Evolutionary conservation across 2,113 vertebrate species (phyloP).

Genomic region (Axis porcinus): DNA sequence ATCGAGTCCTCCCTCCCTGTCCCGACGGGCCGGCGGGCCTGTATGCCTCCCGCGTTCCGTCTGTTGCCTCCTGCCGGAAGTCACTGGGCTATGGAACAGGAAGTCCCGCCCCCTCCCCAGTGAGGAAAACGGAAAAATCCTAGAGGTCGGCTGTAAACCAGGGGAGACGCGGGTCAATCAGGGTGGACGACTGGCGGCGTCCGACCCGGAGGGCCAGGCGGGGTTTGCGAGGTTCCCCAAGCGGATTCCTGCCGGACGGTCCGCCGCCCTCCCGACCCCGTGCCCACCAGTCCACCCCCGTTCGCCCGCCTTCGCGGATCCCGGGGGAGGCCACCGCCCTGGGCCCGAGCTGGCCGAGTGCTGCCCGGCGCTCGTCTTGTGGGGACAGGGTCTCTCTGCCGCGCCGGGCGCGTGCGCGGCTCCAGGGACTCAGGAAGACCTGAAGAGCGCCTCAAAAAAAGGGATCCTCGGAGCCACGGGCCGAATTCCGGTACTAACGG

Average conservation of each 20-base stretch:
- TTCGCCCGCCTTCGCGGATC: not conserved
- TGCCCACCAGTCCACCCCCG: not conserved
- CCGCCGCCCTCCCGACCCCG: not conserved
- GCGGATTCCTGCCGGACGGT: not conserved
- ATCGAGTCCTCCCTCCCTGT: not conserved
- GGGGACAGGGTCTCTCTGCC: not conserved
- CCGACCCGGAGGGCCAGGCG: accelerated
- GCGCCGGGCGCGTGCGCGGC: not conserved
- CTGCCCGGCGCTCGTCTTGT: accelerated
- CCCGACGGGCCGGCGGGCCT: too few relatives aligned
- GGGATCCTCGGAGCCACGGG: not conserved
- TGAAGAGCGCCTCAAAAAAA: too few relatives aligned
- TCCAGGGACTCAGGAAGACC: not conserved
- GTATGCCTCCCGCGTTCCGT: not conserved
- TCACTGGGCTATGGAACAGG: not conserved
- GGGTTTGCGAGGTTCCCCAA: not conserved
- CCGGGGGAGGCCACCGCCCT: not conserved
- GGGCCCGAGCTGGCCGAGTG: accelerated
- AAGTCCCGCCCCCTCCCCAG: slow-evolving; percentile 47
- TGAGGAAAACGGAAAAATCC: slow-evolving; percentile 43
- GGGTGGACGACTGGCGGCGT: accelerated
- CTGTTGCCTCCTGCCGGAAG: slow-evolving; percentile 25
- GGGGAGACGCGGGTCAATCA: not conserved
- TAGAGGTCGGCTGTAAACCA: not conserved
- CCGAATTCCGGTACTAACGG: not conserved